A percentile compares a stretch with the other conserved stretches of the same genome.
Evolutionary conservation across 2,113 vertebrate genomes (phyloP).

Genomic region (Pachyramphus minor): DNA sequence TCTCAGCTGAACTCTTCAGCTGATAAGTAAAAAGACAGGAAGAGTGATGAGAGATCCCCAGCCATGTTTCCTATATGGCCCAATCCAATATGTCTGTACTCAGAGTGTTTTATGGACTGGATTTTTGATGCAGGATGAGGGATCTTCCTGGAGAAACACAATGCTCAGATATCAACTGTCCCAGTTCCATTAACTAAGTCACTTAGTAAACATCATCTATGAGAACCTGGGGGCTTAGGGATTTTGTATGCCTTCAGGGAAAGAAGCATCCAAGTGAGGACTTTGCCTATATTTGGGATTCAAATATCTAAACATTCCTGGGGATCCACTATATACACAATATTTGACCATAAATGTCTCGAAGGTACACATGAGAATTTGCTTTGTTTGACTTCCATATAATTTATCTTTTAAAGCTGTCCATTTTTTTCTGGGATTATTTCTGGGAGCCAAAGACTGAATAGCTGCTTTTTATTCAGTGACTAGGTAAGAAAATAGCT

Average conservation of each 20-base stretch:
- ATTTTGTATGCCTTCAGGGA: background rate
- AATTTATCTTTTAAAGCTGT: background rate
- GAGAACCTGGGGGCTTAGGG: background rate
- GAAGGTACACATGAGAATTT: background rate
- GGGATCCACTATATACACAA: background rate
- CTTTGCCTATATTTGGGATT: background rate
- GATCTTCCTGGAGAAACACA: background rate
- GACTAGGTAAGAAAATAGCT: background rate
- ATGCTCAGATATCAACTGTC: background rate
- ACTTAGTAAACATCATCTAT: background rate
- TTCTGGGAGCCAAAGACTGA: background rate
- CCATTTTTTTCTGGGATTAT: background rate
- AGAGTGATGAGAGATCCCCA: background rate
- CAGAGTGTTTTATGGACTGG: background rate
- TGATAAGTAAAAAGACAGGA: background rate
- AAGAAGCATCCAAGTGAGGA: background rate
- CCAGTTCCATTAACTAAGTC: background rate
- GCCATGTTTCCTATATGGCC: background rate
- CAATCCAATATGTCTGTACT: background rate
- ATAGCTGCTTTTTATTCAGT: background rate
- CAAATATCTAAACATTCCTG: background rate
- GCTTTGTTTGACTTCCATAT: background rate
- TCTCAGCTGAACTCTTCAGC: background rate
- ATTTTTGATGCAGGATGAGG: background rate
- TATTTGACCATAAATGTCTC: background rate